Conservation (phyloP, 2,888 invertebrate genomes). For the Eupeodes latifasciatus region DNA sequence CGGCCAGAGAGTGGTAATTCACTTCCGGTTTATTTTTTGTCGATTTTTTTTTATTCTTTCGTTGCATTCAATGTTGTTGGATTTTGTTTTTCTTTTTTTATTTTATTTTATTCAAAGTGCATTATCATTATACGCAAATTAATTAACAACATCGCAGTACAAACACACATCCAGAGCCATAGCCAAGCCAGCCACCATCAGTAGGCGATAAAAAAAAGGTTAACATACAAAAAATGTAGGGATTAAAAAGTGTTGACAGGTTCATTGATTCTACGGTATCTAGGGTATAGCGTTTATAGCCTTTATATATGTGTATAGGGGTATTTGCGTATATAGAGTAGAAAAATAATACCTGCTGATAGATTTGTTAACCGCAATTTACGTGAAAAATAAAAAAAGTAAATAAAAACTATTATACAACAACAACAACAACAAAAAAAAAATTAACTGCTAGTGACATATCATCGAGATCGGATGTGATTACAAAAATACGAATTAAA, state of each 20-base stretch:
- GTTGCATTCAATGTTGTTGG: background rate
- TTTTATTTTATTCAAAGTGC: slow-evolving; percentile 59
- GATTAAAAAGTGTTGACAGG: slow-evolving; percentile 65
- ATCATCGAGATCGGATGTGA: slow-evolving; percentile 38
- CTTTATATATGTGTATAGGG: background rate
- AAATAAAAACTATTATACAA: background rate
- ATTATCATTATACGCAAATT: slow-evolving; percentile 75
- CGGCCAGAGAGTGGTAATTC: slow-evolving; percentile 61
- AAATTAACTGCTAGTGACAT: slow-evolving; percentile 49
- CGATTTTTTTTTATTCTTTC: slow-evolving; percentile 28
- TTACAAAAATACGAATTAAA: slow-evolving; percentile 46
- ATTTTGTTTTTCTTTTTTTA: no score
- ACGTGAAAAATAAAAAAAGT: slow-evolving; percentile 43
- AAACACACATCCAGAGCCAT: background rate
- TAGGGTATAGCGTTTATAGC: slow-evolving; percentile 5
- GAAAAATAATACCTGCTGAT: slow-evolving; percentile 73
- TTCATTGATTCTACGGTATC: slow-evolving; percentile 63
- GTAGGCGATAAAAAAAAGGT: slow-evolving; percentile 45
- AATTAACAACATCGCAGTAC: slow-evolving; percentile 72
- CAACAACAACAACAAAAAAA: background rate
- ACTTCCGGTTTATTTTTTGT: slow-evolving; percentile 39
- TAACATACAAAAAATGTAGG: slow-evolving; percentile 42
- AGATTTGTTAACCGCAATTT: slow-evolving; percentile 74
- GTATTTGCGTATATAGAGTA: slow-evolving; percentile 48
- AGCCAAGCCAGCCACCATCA: background rate